Conservation (phyloP, 1,140 invertebrate species). For the Atta texana region DNA sequence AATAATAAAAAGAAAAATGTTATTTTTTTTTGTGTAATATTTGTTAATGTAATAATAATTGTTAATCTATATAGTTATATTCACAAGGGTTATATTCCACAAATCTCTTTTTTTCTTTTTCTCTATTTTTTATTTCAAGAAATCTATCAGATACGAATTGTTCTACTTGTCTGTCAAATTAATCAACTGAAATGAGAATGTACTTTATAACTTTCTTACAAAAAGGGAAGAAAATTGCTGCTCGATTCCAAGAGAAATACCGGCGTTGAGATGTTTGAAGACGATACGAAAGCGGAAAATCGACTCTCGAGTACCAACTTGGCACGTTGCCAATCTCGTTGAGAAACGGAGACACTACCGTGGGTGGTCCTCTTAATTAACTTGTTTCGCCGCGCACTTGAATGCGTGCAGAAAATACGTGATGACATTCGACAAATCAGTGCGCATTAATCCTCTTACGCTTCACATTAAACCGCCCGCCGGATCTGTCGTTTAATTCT, state of each 20-base stretch:
- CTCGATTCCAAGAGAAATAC: background rate
- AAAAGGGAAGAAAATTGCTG: background rate
- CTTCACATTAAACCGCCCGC: background rate
- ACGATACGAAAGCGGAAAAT: conserved; percentile 37
- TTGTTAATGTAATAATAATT: too few relatives aligned
- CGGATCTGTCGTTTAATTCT: background rate
- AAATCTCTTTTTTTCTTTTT: background rate
- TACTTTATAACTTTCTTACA: conserved; percentile 5
- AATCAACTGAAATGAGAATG: conserved; percentile 11
- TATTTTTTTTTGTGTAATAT: background rate
- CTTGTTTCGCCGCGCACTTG: conserved; percentile 67
- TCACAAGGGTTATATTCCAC: background rate
- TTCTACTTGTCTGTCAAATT: conserved; percentile 4
- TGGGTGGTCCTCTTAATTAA: conserved; percentile 74
- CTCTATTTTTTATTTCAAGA: background rate
- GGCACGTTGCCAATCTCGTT: conserved; percentile 68
- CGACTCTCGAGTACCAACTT: conserved; percentile 56
- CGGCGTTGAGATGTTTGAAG: background rate
- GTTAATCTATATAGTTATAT: background rate
- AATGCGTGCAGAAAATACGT: conserved; percentile 40
- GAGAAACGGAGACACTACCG: conserved; percentile 17
- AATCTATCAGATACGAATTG: background rate
- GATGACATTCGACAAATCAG: conserved; percentile 39
- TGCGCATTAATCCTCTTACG: conserved; percentile 10
- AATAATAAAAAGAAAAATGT: background rate